Conservation (phyloP, 2,888 invertebrate genomes). For the Drepanosiphum platanoidis region DNA sequence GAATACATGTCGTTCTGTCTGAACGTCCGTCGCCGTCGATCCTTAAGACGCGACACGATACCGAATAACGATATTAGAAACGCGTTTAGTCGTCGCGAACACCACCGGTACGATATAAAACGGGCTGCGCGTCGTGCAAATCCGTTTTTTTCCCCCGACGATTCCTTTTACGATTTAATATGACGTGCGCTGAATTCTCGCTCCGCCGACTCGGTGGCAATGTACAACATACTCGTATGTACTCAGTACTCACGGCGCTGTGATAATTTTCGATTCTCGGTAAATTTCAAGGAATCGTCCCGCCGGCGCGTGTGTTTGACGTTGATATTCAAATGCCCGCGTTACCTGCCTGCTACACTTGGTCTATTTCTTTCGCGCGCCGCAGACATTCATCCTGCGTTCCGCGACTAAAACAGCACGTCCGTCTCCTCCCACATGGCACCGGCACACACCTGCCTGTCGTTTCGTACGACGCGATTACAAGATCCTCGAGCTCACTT, state of each 20-base stretch:
- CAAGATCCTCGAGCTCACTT: too few relatives aligned
- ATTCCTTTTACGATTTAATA: too few relatives aligned
- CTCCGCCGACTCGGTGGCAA: neutral
- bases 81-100: too few relatives aligned
- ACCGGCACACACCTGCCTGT: too few relatives aligned
- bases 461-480: neutral
- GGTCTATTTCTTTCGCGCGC: neutral
- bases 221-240: neutral
- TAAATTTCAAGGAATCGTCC: neutral
- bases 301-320: neutral
- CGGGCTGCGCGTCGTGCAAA: too few relatives aligned
- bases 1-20: too few relatives aligned
- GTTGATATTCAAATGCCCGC: neutral
- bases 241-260: neutral
- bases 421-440: neutral
- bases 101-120: too few relatives aligned
- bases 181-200: too few relatives aligned
- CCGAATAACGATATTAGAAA: too few relatives aligned
- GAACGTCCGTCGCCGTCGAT: too few relatives aligned
- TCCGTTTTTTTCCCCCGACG: too few relatives aligned
- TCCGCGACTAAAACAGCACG: neutral
- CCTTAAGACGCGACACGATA: too few relatives aligned
- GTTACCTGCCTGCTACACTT: neutral
- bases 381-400: neutral
- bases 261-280: neutral